These are phyloP conservation scores for Helicoverpa armigera DNA, from an alignment of 1,140 invertebrate species.

Conservation along the genomic window DNA sequence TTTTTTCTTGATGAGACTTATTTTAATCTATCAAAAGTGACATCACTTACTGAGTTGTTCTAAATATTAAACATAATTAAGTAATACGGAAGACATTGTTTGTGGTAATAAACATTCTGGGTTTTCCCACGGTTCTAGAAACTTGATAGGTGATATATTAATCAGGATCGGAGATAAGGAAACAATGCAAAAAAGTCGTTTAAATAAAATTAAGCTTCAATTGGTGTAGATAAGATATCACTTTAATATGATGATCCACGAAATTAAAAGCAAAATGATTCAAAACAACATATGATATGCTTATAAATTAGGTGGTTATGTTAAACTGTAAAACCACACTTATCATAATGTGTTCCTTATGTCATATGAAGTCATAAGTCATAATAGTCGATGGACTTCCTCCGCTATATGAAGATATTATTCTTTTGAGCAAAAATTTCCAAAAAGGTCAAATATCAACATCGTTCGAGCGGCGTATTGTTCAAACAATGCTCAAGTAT, in stretches of 20 bases:
- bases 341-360: background rate
- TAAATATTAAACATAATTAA: background rate
- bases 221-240: background rate
- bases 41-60: background rate
- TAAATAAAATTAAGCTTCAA: background rate
- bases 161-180: background rate
- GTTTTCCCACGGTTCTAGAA: slow-evolving; percentile 24
- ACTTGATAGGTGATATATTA: slow-evolving; percentile 32
- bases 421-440: background rate
- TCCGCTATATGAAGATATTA: background rate
- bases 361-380: background rate
- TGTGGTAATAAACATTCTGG: background rate
- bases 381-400: background rate
- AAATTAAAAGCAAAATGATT: slow-evolving; percentile 3
- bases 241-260: background rate
- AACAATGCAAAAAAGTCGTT: slow-evolving; percentile 11
- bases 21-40: too few relatives aligned
- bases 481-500: slow-evolving; percentile 72
- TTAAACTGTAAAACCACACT: background rate
- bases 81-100: background rate
- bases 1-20: too few relatives aligned
- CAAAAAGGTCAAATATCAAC: slow-evolving; percentile 65
- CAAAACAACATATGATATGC: background rate
- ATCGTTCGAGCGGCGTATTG: slow-evolving; percentile 54
- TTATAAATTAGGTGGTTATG: background rate